phyloP scores from a whole-genome alignment of 2,888 invertebrate species.

The Phymatocera aterrima region DNA sequence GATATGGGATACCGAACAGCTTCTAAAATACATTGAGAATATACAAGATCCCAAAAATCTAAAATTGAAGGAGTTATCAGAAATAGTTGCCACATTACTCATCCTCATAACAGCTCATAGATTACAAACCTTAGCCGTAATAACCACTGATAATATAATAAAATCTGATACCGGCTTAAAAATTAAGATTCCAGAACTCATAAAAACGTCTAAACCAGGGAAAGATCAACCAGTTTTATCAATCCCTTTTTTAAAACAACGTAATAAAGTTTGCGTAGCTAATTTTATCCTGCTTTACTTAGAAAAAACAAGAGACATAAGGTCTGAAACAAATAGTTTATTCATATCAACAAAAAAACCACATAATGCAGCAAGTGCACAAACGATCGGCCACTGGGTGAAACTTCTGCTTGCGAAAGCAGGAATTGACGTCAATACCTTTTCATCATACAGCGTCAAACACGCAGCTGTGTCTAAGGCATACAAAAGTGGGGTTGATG shows the following conservation, averaged over 20 bases:
- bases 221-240: not conserved
- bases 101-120: not conserved
- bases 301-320: not conserved
- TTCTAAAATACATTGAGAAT: constrained; percentile 33
- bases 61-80: not conserved
- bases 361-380: too few relatives aligned
- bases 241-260: not conserved
- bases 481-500: not conserved
- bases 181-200: not conserved
- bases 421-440: too few relatives aligned
- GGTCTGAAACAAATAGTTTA: not conserved
- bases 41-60: not conserved
- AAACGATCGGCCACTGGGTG: too few relatives aligned
- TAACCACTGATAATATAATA: not conserved
- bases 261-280: not conserved
- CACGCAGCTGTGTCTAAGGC: not conserved
- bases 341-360: not conserved
- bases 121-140: not conserved
- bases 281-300: not conserved
- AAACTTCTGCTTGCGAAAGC: too few relatives aligned
- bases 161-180: not conserved
- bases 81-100: not conserved
- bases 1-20: constrained; percentile 58
- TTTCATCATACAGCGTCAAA: not conserved
- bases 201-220: not conserved